A percentile compares a stretch with the other conserved stretches of the same genome.
Conservation (phyloP, 1,140 invertebrate species). For the Proctacanthus coquilletti region DNA sequence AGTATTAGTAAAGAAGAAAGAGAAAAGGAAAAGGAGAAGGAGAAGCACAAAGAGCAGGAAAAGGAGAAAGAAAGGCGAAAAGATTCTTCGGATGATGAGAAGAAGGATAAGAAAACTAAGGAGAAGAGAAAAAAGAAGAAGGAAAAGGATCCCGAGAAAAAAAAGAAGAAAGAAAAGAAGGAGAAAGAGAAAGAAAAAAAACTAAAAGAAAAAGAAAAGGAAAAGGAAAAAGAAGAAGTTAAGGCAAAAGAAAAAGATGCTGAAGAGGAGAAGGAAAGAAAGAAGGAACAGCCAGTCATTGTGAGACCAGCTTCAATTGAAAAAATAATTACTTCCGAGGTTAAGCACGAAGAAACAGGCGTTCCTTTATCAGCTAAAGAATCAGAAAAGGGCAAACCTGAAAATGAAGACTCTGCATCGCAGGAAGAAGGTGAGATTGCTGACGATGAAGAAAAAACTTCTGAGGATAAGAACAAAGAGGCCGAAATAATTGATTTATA, state of each 20-base stretch:
- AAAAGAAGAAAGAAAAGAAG: slow-evolving; percentile 33
- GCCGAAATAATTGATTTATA: slow-evolving; percentile 5
- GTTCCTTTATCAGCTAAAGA: slow-evolving; percentile 5
- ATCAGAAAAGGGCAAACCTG: slow-evolving; percentile 4
- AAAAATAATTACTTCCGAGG: slow-evolving; percentile 2
- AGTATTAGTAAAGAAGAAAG: slow-evolving; percentile 31
- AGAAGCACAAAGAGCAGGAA: slow-evolving; percentile 28
- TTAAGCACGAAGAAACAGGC: not conserved
- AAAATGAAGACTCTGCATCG: slow-evolving; percentile 1
- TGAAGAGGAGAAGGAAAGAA: slow-evolving; percentile 15
- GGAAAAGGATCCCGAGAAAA: slow-evolving; percentile 37
- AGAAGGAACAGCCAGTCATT: slow-evolving; percentile 7
- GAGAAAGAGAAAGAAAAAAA: slow-evolving; percentile 32
- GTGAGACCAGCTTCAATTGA: slow-evolving; percentile 5
- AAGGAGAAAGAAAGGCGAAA: slow-evolving; percentile 32
- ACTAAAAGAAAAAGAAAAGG: slow-evolving; percentile 29
- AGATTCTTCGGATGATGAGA: slow-evolving; percentile 27
- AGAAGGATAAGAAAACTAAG: slow-evolving; percentile 35
- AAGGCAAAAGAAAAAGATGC: slow-evolving; percentile 7
- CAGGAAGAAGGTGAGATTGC: not conserved
- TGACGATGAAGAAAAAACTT: not conserved
- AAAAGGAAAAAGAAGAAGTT: slow-evolving; percentile 31
- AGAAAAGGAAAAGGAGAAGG: slow-evolving; percentile 33
- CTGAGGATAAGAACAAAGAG: not conserved
- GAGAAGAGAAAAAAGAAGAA: slow-evolving; percentile 38